Evolutionary conservation across 1,140 invertebrate genomes (phyloP), one percentile per base, ranked within the genome.

Genomic region (Littorina saxatilis): DNA sequence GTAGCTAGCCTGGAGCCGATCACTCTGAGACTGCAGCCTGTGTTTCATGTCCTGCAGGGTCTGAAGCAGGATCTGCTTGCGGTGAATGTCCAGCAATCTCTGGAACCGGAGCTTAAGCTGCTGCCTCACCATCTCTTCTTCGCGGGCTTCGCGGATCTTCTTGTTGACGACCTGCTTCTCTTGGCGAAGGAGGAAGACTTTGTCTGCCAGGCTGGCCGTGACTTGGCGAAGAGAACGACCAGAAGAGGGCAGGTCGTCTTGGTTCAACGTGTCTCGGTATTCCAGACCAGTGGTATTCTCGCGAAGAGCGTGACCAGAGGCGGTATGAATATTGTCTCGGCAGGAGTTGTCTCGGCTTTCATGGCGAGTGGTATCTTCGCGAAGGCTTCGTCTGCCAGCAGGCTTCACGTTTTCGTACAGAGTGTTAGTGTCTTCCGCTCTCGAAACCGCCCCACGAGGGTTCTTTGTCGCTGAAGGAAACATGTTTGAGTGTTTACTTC

Each of bases 41-140:
- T 93, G 91, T 84, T 94, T 94, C 35, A 95, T 88, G 82, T 94
- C 93, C 47, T 94, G 93, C 58, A 95, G 93, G 5, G 94, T 95
- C 78, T 93, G 93, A 74, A 94, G 90, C 52, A 94, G 88, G 84
- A 94, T 92, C 82, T 94, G 90, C 81, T 93, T 92, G 63, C 93
- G 87, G 55, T 92, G 85, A 7, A 87, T 73, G 2, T 85, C 84
- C 72, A 90, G 72, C 74, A 89, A 87, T 23, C 84, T 82, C 79
- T 90, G 87, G 35, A 89, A 87, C 32, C 82, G 68, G n/a, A 82
- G 82, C 66, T 84, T 86, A 72, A 91, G 86, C 55, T 88, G 84
- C 35, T 84, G 52, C 0, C 88, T 81, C 55, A 88, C 81, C 55
- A 80, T 77, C 63, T 91, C 89, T 52, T 90, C 91, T 73, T 90